Base-by-base conservation (phyloP, 2,113 vertebrate species). In the Dermatemys mawii region DNA sequence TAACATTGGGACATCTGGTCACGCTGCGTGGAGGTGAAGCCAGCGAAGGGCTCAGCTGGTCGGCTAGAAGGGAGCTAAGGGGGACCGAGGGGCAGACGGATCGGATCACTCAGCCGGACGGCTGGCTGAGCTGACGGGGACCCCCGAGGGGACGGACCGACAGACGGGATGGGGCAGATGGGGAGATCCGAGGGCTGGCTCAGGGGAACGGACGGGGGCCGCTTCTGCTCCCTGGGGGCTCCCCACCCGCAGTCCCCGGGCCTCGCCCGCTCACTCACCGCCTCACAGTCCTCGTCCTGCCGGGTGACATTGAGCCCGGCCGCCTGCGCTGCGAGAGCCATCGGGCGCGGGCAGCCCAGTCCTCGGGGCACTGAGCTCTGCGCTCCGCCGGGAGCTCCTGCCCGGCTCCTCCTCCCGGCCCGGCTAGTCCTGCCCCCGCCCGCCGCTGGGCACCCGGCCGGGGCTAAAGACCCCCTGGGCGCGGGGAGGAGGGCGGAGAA, bases 271-370 rank as follows among this genome's bases (percentile, higher is more conserved):
- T 87, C 60, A 24, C 96, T 97, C 93, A 92, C 96, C 96, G 94
- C 95, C 84, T 94, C 87, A 95, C 93, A 96, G 54, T 57, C 92
- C 84, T 32, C 92, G 70, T 96, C 95, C 88, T 93, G 50, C 79
- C 91, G 92, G 94, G 16, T 90, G 80, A 27, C 38, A 26, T 46
- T 22, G 70, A 44, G 70, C 67, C 67, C 67, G 92, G 88, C 95
- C 92, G 95, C 32, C 60, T 63, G 60, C 32, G 60, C 35, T n/a
- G 60, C 60, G 60, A n/a, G 60, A 8, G 60, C 60, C 60, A 67
- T 67, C 60, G 60, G 32, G 57, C 29, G 57, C 67, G n/a, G 67
- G 67, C n/a, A 21, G 67, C 67, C 35, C 67, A 19, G 19, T 10
- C 8, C 67, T 35, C 12, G 63, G 35, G 29, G n/a, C 63, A 9